Base-by-base conservation (phyloP, 2,797 vertebrate species). In the Botia kubotai region DNA sequence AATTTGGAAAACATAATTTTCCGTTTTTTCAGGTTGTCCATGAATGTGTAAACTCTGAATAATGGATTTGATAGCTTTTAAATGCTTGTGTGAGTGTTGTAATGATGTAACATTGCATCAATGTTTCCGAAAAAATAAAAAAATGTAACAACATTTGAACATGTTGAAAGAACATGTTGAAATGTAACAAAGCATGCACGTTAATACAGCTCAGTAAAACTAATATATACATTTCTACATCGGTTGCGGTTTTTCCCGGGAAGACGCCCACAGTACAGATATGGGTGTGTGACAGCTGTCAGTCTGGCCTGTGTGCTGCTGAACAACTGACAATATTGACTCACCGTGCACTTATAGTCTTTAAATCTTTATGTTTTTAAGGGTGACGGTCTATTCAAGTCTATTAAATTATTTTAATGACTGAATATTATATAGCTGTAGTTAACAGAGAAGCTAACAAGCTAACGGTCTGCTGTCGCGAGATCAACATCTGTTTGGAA, bases 401-500 rank as follows among this genome's bases (percentile, higher is more conserved):
- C 3, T 33, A 33, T 33, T 33, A 33, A 33, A 33, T 3, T 33
- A 33, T 33, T 70, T 60, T 26, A 6, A 23, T 7, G 7, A 14
- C n/a, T 21, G 2, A 10, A 2, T 21, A 19, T 3, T 33, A 5
- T 33, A 5, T 33, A 10, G 23, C 17, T 68, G 36, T 16, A 10
- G 58, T 48, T 79, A 72, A 65, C 52, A 36, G 43, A 36, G 52
- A 10, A 72, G 69, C 43, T 62, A 79, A 17, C 1, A 68, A n/a
- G 39, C 66, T 66, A 66, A 65, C 43, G 58, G 48, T 72, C 48
- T 55, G 77, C 33, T 72, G 77, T 63, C 48, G 58, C 69, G 77
- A 73, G 60, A 67, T 33, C 78, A 67, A 80, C 70, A 80, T 67
- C 78, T 80, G 78, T 52, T 48, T 55, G 19, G 26, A 13, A 55